Percentiles rank a stretch among this genome's conserved stretches.
phyloP scores from a whole-genome alignment of 2,888 invertebrate genomes.

The Strigamia maritima region DNA sequence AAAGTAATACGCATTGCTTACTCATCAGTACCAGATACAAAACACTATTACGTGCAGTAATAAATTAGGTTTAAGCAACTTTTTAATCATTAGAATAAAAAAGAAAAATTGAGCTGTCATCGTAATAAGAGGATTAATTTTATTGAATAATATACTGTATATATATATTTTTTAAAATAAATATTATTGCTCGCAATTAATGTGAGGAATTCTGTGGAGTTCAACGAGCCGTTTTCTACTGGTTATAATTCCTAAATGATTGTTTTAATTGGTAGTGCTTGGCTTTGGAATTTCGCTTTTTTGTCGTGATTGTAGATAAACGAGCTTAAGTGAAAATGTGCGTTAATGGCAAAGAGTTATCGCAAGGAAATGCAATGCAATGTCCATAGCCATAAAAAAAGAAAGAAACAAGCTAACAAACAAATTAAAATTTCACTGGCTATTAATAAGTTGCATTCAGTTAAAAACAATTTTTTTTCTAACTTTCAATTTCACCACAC shows the following conservation, averaged over 20 bases:
- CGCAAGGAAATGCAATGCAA: conserved; percentile 2
- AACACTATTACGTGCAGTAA: too few relatives aligned
- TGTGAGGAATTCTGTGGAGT: background rate
- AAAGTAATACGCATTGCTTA: too few relatives aligned
- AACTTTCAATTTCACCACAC: background rate
- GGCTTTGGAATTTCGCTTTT: conserved; percentile 2
- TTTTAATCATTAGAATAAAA: too few relatives aligned
- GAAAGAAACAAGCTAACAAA: background rate
- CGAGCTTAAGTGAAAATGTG: conserved; percentile 20
- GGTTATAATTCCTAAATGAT: conserved; percentile 13
- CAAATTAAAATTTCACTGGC: background rate
- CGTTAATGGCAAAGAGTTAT: conserved; percentile 34
- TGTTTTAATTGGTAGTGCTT: conserved; percentile 1
- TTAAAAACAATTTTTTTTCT: background rate
- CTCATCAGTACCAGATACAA: too few relatives aligned
- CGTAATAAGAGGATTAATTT: background rate
- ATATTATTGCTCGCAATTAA: background rate
- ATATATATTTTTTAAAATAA: too few relatives aligned
- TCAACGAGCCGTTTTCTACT: conserved; percentile 10
- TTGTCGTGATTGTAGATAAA: background rate
- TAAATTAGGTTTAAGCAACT: too few relatives aligned
- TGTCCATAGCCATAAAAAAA: background rate
- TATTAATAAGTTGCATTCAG: background rate
- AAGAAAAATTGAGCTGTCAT: too few relatives aligned
- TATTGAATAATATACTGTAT: background rate